Conservation (phyloP, 2,113 vertebrate species). For the Emydocephalus ijimae region DNA sequence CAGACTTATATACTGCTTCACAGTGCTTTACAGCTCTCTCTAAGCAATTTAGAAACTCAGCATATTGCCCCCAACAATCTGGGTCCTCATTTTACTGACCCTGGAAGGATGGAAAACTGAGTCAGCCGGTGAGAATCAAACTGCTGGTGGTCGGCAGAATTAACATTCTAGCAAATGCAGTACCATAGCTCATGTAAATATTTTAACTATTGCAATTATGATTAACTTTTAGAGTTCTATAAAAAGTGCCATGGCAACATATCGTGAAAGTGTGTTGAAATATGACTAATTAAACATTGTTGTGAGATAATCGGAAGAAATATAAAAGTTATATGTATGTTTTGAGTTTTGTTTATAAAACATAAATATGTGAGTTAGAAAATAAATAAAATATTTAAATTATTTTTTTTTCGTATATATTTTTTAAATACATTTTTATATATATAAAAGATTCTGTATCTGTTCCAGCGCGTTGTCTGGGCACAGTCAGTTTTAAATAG, state of each 20-base stretch:
- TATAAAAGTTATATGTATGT: slow-evolving; percentile 1
- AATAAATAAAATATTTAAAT: slow-evolving; percentile 10
- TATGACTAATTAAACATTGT: background rate
- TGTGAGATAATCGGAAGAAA: background rate
- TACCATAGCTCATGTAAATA: background rate
- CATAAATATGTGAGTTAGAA: background rate
- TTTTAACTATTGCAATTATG: background rate
- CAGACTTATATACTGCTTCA: background rate
- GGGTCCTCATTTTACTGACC: background rate
- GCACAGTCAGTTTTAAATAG: too few species aligned
- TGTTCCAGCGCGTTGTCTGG: too few species aligned
- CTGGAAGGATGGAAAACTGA: too few species aligned
- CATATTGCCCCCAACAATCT: background rate
- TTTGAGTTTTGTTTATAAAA: slow-evolving; percentile 5
- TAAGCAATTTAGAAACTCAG: background rate
- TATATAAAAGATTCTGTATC: too few species aligned
- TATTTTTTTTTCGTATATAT: too few species aligned
- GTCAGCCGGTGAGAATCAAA: background rate
- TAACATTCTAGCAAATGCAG: background rate
- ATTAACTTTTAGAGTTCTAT: background rate
- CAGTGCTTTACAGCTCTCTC: background rate
- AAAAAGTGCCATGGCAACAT: background rate
- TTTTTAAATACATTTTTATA: too few species aligned
- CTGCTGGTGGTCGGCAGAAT: background rate
- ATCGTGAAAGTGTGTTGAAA: background rate